Evolutionary conservation across 53 echinoderm and acorn worm species (phyloP).

Genomic region (Holothuria scabra): DNA sequence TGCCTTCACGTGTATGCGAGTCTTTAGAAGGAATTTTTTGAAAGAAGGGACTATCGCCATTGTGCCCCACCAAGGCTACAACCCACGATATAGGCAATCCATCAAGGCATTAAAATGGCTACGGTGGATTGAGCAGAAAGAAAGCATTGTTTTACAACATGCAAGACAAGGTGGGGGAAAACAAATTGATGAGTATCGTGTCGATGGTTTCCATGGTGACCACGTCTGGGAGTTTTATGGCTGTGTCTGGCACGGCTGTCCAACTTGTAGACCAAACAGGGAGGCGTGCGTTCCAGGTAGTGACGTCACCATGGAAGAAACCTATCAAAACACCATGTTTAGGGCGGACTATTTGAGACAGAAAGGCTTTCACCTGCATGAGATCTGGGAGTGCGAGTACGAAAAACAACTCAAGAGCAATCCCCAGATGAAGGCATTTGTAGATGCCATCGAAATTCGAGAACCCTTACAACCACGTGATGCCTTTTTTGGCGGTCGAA

Average conservation of each 20-base stretch:
- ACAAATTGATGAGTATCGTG: not conserved
- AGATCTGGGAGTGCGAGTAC: not conserved
- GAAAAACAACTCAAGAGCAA: slow-evolving; percentile 35
- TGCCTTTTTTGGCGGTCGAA: no score
- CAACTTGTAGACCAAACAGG: no score
- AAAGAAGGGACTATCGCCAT: no score
- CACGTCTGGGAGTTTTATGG: no score
- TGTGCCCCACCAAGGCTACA: no score
- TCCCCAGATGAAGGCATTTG: slow-evolving; percentile 9
- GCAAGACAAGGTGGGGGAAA: slow-evolving; percentile 36
- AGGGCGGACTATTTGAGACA: no score
- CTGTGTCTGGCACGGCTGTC: no score
- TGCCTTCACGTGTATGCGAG: slow-evolving; percentile 50
- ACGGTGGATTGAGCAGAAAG: slow-evolving; percentile 20
- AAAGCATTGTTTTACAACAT: slow-evolving; percentile 27
- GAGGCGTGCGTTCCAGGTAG: no score
- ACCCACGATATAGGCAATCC: slow-evolving; percentile 28
- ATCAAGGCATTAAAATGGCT: slow-evolving; percentile 47
- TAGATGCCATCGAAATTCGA: slow-evolving; percentile 16
- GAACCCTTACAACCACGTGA: slow-evolving; percentile 39
- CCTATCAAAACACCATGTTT: no score
- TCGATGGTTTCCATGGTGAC: slow-evolving; percentile 45
- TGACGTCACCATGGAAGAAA: no score
- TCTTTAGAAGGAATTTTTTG: slow-evolving; percentile 31
- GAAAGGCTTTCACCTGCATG: no score